Evolutionary conservation across 2,888 invertebrate species (phyloP).

Genomic region (Busseola fusca): DNA sequence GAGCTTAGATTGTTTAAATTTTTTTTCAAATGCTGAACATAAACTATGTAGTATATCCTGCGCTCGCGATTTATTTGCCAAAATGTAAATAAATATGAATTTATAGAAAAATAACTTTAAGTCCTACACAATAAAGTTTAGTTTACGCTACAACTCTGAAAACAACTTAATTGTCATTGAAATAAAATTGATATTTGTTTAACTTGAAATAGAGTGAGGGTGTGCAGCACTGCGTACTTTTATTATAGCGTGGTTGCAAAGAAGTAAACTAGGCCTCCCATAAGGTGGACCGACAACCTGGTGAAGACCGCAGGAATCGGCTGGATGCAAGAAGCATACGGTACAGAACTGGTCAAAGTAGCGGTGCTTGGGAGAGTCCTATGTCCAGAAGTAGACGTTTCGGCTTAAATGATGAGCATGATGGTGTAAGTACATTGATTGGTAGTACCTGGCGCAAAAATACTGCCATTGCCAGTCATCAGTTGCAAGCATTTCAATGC

Average conservation of each 20-base stretch:
- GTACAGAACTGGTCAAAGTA: background rate
- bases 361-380: background rate
- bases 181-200: too few species aligned
- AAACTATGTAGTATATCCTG: background rate
- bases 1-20: background rate
- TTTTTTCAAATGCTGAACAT: background rate
- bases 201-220: too few species aligned
- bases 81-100: too few species aligned
- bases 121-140: too few species aligned
- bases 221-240: too few species aligned
- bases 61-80: too few species aligned
- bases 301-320: background rate
- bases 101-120: too few species aligned
- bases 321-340: background rate
- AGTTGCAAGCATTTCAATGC: constrained; percentile 53
- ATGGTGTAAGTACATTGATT: background rate
- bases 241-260: background rate
- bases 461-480: constrained; percentile 63
- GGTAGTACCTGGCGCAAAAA: constrained; percentile 68
- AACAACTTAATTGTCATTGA: too few species aligned
- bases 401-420: background rate
- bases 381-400: background rate
- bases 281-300: background rate
- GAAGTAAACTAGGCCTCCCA: background rate
- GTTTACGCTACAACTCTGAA: too few species aligned